A percentile compares a stretch with the other conserved stretches of the same genome.
Conservation (phyloP, 2,888 invertebrate genomes). For the Ametastegia equiseti region DNA sequence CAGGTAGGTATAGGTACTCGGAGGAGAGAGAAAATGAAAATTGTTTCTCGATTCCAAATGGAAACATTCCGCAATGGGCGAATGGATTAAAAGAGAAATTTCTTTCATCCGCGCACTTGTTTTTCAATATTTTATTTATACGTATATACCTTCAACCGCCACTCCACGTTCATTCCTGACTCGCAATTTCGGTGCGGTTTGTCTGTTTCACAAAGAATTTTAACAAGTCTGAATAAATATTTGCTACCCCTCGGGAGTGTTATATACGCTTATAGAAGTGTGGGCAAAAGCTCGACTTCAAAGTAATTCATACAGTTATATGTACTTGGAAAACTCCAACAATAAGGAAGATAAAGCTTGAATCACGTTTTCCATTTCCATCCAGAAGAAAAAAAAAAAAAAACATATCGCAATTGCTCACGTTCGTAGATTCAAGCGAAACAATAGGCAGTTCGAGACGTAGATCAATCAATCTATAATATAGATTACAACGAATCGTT, state of each 20-base stretch:
- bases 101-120: slow-evolving; percentile 9
- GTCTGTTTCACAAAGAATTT: slow-evolving; percentile 3
- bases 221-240: slow-evolving; percentile 14
- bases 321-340: slow-evolving; percentile 11
- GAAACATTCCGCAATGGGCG: slow-evolving; percentile 61
- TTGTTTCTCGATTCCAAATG: slow-evolving; percentile 68
- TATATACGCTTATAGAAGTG: background rate
- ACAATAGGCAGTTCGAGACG: background rate
- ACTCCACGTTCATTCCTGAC: background rate
- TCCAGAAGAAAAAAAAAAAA: too few relatives aligned
- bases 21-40: slow-evolving; percentile 67
- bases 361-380: background rate
- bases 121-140: slow-evolving; percentile 2
- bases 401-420: background rate
- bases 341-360: background rate
- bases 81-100: slow-evolving; percentile 39
- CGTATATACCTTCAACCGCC: background rate
- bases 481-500: background rate
- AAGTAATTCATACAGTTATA: slow-evolving; percentile 11
- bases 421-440: background rate
- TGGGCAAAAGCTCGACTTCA: background rate
- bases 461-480: background rate
- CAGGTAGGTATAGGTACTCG: slow-evolving; percentile 42
- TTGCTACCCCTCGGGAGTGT: slow-evolving; percentile 14
- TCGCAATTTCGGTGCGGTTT: background rate